Conservation (phyloP, 2,113 vertebrate genomes). For the Ceyx cyanopectus region DNA sequence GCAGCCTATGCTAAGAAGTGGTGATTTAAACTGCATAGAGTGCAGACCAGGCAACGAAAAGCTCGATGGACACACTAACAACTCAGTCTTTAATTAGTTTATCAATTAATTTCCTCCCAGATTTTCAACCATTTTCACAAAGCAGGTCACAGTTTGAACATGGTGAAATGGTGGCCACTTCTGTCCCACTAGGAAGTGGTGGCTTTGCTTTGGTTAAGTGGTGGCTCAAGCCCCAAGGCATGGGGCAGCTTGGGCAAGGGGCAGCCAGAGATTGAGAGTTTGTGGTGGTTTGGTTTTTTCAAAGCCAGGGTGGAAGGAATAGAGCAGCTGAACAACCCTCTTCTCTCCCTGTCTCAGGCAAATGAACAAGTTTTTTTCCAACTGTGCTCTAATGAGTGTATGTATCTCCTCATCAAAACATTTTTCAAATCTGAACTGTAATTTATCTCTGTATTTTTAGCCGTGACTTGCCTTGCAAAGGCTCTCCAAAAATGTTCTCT, state of each 20-base stretch:
- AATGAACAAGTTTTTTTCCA: not conserved
- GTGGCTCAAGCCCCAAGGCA: not conserved
- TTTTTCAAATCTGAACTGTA: not conserved
- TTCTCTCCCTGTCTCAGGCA: not conserved
- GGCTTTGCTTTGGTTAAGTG: not conserved
- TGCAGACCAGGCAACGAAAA: not conserved
- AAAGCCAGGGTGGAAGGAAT: not conserved
- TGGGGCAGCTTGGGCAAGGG: not conserved
- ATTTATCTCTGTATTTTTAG: not conserved
- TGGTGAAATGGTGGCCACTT: not conserved
- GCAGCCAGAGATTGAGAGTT: not conserved
- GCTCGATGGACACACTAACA: not conserved
- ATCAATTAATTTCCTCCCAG: not conserved
- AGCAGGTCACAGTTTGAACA: not conserved
- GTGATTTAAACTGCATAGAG: not conserved
- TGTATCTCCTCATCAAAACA: not conserved
- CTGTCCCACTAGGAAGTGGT: rapidly evolving
- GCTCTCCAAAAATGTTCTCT: not conserved
- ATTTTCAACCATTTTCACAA: not conserved
- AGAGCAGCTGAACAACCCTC: not conserved
- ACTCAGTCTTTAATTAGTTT: not conserved
- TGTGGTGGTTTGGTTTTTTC: not conserved
- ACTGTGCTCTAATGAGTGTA: not conserved
- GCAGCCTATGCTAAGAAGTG: not conserved
- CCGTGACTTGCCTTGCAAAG: not conserved